Conservation (phyloP, 2,888 invertebrate species). For the Zeuzera pyrina region DNA sequence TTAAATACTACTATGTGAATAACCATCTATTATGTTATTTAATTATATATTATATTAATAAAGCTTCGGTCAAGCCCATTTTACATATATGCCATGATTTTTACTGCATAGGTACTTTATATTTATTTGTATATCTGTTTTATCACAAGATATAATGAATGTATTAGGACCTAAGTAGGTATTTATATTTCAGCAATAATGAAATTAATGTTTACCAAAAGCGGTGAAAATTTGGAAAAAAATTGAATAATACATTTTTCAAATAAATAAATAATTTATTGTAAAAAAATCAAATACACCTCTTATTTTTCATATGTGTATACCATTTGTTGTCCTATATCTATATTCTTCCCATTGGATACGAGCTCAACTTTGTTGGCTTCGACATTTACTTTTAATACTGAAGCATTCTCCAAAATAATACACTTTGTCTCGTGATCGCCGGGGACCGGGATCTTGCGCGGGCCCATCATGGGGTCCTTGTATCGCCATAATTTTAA, state of each 20-base stretch:
- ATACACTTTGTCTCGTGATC: slow-evolving; percentile 77
- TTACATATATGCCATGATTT: too few species aligned
- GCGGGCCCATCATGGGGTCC: slow-evolving; percentile 83
- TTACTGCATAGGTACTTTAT: too few species aligned
- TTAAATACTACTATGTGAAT: slow-evolving; percentile 27
- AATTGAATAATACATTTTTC: slow-evolving; percentile 8
- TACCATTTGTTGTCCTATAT: slow-evolving; percentile 68
- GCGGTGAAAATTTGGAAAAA: too few species aligned
- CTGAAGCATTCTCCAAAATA: slow-evolving; percentile 53
- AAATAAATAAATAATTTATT: slow-evolving; percentile 25
- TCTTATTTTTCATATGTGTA: slow-evolving; percentile 62
- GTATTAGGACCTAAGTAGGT: too few species aligned
- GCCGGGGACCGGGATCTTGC: slow-evolving; percentile 80
- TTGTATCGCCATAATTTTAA: slow-evolving; percentile 84
- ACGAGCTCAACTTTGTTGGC: slow-evolving; percentile 55
- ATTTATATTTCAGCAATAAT: too few species aligned
- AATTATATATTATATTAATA: slow-evolving; percentile 30
- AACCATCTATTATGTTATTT: slow-evolving; percentile 40
- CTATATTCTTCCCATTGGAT: slow-evolving; percentile 47
- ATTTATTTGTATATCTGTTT: too few species aligned
- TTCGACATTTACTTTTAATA: slow-evolving; percentile 64
- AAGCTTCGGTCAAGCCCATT: too few species aligned
- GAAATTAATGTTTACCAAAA: too few species aligned
- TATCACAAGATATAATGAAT: too few species aligned
- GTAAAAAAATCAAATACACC: slow-evolving; percentile 20